Evolutionary conservation across 2,797 vertebrate species (phyloP).

Genomic region (Clarias platycephalus): DNA sequence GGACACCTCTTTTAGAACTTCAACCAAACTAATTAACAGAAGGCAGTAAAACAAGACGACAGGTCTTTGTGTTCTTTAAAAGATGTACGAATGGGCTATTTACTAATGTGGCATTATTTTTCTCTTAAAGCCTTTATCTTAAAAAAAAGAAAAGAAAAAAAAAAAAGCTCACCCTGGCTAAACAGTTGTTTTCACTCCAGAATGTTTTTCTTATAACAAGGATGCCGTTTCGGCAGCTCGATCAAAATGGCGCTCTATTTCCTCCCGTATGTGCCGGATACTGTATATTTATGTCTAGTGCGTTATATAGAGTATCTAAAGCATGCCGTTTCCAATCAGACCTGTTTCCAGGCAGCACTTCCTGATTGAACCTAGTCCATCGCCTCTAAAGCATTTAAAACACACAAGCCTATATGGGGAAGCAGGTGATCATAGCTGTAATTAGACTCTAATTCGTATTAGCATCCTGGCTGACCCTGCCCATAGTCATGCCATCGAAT

Average conservation of each 20-base stretch:
- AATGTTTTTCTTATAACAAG: background rate
- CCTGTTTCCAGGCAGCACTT: background rate
- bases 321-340: background rate
- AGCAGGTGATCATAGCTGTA: background rate
- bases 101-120: background rate
- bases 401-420: background rate
- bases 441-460: slow-evolving; percentile 29
- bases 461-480: background rate
- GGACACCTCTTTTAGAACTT: background rate
- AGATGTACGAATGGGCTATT: background rate
- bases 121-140: background rate
- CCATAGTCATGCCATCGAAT: slow-evolving; percentile 10
- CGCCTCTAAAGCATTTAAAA: background rate
- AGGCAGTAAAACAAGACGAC: background rate
- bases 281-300: no score
- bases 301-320: background rate
- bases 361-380: background rate
- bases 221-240: background rate
- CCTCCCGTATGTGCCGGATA: background rate
- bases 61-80: background rate
- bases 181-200: background rate
- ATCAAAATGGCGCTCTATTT: background rate
- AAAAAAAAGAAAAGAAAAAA: no score
- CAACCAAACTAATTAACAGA: background rate
- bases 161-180: background rate